A percentile compares a stretch with the other conserved stretches of the same genome.
phyloP scores from a whole-genome alignment of 2,797 vertebrate genomes.

The Astyanax mexicanus region DNA sequence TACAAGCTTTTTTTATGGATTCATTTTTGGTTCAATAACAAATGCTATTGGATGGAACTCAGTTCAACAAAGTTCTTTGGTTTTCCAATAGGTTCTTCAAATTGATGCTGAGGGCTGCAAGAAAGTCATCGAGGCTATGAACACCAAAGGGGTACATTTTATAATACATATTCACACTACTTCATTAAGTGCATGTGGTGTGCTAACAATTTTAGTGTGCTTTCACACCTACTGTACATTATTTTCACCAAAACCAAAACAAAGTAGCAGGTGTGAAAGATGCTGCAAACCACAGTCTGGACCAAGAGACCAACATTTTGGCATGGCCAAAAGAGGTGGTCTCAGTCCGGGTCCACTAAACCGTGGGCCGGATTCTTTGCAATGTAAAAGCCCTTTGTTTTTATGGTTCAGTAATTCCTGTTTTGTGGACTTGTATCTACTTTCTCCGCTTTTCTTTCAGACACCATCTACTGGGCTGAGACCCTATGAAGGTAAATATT shows the following conservation, averaged over 20 bases:
- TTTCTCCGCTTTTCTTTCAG: constrained; percentile 5
- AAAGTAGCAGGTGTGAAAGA: no score
- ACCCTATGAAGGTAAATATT: constrained; percentile 34
- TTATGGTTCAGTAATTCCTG: no score
- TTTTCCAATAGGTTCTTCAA: constrained; percentile 75
- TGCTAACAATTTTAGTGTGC: neutral
- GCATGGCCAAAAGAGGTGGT: no score
- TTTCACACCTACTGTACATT: no score
- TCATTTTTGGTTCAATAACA: neutral
- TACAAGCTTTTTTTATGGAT: neutral
- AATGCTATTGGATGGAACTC: neutral
- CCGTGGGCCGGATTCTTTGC: no score
- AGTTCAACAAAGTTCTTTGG: neutral
- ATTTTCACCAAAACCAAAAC: no score
- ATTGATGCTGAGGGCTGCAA: constrained; percentile 86
- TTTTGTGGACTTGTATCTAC: no score
- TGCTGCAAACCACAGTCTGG: no score
- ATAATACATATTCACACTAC: neutral
- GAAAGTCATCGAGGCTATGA: constrained; percentile 78
- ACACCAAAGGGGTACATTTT: neutral
- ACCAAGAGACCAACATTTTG: no score
- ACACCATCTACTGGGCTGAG: neutral
- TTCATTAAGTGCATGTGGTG: no score
- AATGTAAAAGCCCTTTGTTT: no score
- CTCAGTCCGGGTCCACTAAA: no score